These are phyloP conservation scores for Drosophila niveifrons DNA, from an alignment of 2,888 invertebrate species.

Conservation along the genomic window DNA sequence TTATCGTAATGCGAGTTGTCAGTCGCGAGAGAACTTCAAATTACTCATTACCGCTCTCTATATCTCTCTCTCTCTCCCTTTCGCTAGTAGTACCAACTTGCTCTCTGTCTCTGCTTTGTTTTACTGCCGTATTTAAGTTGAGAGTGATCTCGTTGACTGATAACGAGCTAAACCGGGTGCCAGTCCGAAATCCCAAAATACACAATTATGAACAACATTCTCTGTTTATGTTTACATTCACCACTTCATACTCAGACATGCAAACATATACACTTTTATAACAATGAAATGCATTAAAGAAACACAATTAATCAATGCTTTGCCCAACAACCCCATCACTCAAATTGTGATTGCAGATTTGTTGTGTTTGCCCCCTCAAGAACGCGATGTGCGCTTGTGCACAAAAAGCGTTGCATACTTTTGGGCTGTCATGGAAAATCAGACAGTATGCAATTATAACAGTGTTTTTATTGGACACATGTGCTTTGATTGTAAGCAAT, in stretches of 20 bases:
- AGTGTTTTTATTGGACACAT: not conserved
- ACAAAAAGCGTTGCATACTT: slow-evolving; percentile 8
- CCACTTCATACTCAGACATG: not conserved
- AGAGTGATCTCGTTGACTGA: slow-evolving; percentile 62
- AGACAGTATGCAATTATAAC: not conserved
- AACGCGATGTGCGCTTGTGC: not conserved
- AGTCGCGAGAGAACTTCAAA: slow-evolving; percentile 11
- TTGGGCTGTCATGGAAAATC: slow-evolving; percentile 1
- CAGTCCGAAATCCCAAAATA: slow-evolving; percentile 24
- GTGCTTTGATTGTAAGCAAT: slow-evolving; percentile 1
- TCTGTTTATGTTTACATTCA: slow-evolving; percentile 8
- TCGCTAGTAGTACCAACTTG: not conserved
- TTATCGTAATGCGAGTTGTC: slow-evolving; percentile 49
- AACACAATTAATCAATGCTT: not conserved
- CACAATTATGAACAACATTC: slow-evolving; percentile 8
- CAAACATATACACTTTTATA: not conserved
- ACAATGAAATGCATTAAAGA: not conserved
- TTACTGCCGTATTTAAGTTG: slow-evolving; percentile 25
- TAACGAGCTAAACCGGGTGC: slow-evolving; percentile 41
- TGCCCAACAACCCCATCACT: not conserved
- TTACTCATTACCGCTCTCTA: slow-evolving; percentile 16
- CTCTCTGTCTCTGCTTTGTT: slow-evolving; percentile 23
- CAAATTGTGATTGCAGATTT: not conserved
- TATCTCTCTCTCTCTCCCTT: not conserved
- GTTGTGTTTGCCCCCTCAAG: not conserved